Evolutionary conservation across 2,113 vertebrate species (phyloP).

Genomic region (Numida meleagris): DNA sequence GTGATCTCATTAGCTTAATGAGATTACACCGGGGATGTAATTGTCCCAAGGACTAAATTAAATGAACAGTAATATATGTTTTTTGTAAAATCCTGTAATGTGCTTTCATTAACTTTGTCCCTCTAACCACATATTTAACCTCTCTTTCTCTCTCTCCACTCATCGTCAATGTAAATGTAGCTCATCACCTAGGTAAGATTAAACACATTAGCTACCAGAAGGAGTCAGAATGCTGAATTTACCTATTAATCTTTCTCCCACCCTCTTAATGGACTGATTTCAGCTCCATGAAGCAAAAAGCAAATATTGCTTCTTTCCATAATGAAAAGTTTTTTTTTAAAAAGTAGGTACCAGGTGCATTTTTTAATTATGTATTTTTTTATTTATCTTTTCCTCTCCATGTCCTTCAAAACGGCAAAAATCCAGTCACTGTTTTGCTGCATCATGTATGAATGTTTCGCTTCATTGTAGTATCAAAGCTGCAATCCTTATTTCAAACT

Average conservation of each 20-base stretch:
- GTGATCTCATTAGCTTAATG: conserved; percentile 65
- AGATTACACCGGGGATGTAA: conserved; percentile 55
- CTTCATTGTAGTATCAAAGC: conserved; percentile 18
- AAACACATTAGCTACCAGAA: conserved; percentile 48
- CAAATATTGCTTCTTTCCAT: conserved; percentile 35
- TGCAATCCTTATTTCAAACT: conserved; percentile 47
- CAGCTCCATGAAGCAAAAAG: conserved; percentile 30
- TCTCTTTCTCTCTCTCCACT: conserved; percentile 29
- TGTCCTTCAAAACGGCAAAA: conserved; percentile 6
- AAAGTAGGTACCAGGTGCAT: neutral
- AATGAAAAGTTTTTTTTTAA: neutral
- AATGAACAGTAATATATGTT: conserved; percentile 52
- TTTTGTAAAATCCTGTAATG: conserved; percentile 48
- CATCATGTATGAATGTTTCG: neutral
- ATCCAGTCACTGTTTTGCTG: conserved; percentile 6
- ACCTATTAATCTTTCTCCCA: conserved; percentile 52
- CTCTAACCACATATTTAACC: conserved; percentile 60
- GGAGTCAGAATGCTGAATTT: conserved; percentile 42
- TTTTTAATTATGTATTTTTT: neutral
- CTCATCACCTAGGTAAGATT: conserved; percentile 45
- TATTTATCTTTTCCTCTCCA: neutral
- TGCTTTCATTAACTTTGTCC: conserved; percentile 70
- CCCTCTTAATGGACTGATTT: conserved; percentile 41
- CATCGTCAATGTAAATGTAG: conserved; percentile 19
- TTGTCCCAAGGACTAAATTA: conserved; percentile 59